Conservation (phyloP, 2,888 invertebrate species). For the Andricus curvator region DNA sequence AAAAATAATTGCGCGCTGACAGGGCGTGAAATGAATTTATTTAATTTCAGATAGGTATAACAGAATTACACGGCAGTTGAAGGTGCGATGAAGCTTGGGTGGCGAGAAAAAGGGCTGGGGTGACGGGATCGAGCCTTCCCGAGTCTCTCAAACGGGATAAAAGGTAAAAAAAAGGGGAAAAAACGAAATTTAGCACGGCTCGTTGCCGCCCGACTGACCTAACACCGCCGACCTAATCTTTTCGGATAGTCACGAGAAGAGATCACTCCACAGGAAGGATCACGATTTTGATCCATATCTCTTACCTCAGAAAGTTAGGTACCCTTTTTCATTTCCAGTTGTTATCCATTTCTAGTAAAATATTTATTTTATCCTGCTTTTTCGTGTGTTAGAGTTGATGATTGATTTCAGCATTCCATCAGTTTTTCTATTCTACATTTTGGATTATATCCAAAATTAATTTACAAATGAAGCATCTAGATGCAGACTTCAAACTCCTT, state of each 20-base stretch:
- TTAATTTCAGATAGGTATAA: conserved; percentile 77
- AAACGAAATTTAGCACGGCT: background rate
- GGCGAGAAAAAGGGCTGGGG: conserved; percentile 58
- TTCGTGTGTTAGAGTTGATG: no score
- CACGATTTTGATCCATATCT: conserved; percentile 11
- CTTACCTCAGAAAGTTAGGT: background rate
- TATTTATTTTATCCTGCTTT: no score
- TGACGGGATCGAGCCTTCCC: conserved; percentile 40
- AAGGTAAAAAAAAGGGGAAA: background rate
- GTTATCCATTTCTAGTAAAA: background rate
- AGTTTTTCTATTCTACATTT: no score
- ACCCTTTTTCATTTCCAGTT: background rate
- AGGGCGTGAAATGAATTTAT: conserved; percentile 79
- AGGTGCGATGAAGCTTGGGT: conserved; percentile 73
- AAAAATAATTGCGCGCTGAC: conserved; percentile 78
- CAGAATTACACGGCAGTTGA: conserved; percentile 78
- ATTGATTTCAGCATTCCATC: no score
- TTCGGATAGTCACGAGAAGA: background rate
- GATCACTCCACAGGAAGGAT: conserved; percentile 2
- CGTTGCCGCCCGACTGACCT: conserved; percentile 11
- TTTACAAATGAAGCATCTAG: no score
- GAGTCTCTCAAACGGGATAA: background rate
- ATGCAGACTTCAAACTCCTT: no score
- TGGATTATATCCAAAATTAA: no score
- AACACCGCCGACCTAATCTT: background rate